Base-by-base conservation (phyloP, 2,797 vertebrate genomes). In the Borostomias antarcticus region DNA sequence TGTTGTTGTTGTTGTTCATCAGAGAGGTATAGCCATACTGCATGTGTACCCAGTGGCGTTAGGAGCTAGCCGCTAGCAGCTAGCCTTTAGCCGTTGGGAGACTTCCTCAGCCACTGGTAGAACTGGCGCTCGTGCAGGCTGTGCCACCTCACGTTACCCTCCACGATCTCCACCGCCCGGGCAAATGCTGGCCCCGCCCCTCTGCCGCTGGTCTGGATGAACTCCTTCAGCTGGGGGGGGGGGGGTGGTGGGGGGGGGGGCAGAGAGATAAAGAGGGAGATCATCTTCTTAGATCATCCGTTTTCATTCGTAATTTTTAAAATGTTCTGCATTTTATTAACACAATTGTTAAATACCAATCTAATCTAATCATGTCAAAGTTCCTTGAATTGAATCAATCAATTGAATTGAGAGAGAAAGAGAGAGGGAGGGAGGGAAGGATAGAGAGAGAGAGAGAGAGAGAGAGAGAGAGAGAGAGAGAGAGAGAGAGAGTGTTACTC, bases 131-230 rank as follows among this genome's bases (percentile, higher is more conserved):
- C 94, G 77, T 96, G 94, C 73, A 96, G 91, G 66, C 87, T 92
- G 86, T 97, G 95, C 96, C 96, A 98, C 72, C 89, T 90, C 26
- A 98, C 96, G 26, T 98, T 98, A 64, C 96, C 94, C 85, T 97
- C 94, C 0, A 98, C 97, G 0, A 97, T 95, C 91, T 98, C 96
- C 77, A 98, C 85, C 0, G 96, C 95, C 0, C 96, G 92, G 33
- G 93, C 89, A 81, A 96, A 92, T 5, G 96, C 94, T 47, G 93
- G 91, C 70, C 91, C 90, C n/a, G 93, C 93, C 79, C 92, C 88
- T 2, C 91, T 92, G 1, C 95, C 91, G 0, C 94, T 94, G 71
- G 79, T 91, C 74, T 93, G 94, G 86, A 97, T 94, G 80, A 98
- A 98, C 69, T 92, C 94, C 87, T 95, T 98, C 9, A 98, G 89